These are phyloP conservation scores for Halcyon smyrnensis DNA, from an alignment of 2,797 vertebrate genomes.

Conservation along the genomic window DNA sequence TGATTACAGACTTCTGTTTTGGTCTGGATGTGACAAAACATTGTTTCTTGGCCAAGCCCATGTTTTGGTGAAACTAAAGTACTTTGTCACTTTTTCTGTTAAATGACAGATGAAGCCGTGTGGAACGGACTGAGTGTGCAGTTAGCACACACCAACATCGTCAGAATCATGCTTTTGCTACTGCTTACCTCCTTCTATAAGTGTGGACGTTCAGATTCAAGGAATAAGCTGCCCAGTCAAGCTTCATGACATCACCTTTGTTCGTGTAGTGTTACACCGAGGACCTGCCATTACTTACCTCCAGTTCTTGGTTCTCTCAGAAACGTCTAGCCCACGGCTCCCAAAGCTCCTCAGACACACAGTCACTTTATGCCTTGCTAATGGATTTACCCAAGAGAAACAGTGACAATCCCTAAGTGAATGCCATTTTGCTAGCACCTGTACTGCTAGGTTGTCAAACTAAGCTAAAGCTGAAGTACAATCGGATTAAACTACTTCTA, in stretches of 20 bases:
- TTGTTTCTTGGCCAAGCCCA: not conserved
- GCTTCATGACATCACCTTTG: not conserved
- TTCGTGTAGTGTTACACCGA: not conserved
- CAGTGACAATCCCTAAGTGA: not conserved
- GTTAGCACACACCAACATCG: not conserved
- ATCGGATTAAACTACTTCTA: not conserved
- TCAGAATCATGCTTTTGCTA: not conserved
- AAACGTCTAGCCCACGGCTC: not conserved
- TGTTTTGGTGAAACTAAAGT: not conserved
- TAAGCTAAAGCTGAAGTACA: not conserved
- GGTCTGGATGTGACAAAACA: not conserved
- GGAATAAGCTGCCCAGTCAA: not conserved
- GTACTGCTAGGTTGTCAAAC: not conserved
- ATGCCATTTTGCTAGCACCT: not conserved
- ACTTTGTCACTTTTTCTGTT: not conserved
- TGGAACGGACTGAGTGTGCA: not conserved
- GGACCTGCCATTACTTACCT: not conserved
- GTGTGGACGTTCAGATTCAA: not conserved
- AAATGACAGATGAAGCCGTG: not conserved
- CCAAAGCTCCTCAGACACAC: not conserved
- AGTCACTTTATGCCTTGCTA: not conserved
- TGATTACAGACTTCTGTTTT: not conserved
- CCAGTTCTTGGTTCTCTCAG: not conserved
- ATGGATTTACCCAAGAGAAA: not conserved
- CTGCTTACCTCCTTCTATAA: not conserved